Evolutionary conservation across 2,113 vertebrate species (phyloP).

Genomic region (Panthera tigris): DNA sequence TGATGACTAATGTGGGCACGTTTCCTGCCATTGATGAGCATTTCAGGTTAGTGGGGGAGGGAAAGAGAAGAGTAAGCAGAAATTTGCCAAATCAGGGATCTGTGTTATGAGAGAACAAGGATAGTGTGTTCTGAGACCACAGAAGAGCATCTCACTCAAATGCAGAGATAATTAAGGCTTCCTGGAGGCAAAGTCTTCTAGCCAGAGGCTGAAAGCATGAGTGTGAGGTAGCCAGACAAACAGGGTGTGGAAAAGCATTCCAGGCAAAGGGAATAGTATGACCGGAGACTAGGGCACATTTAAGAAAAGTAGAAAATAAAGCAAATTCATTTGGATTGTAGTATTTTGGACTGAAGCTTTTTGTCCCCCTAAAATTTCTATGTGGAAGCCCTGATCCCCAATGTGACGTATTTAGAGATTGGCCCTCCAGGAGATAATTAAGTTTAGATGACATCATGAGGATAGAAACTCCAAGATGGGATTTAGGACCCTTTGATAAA

Average conservation of each 20-base stretch:
- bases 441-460: neutral
- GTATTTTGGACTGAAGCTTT: neutral
- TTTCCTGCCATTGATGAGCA: neutral
- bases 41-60: neutral
- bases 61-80: neutral
- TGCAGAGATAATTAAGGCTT: neutral
- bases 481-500: neutral
- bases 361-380: neutral
- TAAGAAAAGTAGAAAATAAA: neutral
- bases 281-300: neutral
- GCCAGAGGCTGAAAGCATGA: neutral
- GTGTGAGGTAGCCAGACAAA: neutral
- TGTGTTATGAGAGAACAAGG: rapidly evolving
- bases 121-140: neutral
- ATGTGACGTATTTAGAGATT: neutral
- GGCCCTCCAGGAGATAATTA: neutral
- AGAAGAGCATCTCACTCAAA: neutral
- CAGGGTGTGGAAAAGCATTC: neutral
- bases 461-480: neutral
- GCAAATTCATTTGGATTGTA: neutral
- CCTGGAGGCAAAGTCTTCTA: neutral
- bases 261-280: neutral
- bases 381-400: neutral
- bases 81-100: neutral
- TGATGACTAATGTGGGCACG: neutral